phyloP scores from a whole-genome alignment of 53 echinoderm and acorn worm species.

The Stichopus horrens region DNA sequence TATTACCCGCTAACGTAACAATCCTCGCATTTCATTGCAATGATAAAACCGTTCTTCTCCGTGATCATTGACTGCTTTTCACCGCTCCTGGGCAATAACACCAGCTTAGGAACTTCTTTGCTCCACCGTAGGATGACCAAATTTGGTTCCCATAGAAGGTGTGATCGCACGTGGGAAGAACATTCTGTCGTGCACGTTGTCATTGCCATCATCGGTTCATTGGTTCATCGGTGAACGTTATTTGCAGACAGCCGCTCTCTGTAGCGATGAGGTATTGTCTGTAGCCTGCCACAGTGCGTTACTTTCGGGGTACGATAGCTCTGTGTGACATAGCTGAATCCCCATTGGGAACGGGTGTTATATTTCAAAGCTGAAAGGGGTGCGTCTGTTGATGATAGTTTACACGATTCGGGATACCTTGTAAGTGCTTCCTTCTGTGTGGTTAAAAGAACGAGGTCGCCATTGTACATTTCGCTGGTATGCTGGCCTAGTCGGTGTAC shows the following conservation, averaged over 20 bases:
- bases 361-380: constrained; percentile 1
- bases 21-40: constrained; percentile 39
- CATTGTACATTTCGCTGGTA: not conserved
- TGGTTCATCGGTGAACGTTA: not conserved
- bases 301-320: constrained; percentile 40
- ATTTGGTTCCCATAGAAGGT: constrained; percentile 36
- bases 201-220: not conserved
- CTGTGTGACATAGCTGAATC: constrained; percentile 6
- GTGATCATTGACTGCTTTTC: not conserved
- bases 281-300: not conserved
- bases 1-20: constrained; percentile 25
- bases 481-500: not conserved
- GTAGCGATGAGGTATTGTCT: not conserved
- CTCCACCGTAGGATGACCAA: constrained; percentile 29
- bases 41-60: constrained; percentile 5
- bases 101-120: not conserved
- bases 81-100: not conserved
- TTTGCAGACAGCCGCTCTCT: not conserved
- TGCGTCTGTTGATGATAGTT: not conserved
- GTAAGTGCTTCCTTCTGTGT: too few species aligned
- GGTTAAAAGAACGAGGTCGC: not conserved
- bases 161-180: constrained; percentile 6
- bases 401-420: too few species aligned
- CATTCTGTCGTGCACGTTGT: not conserved
- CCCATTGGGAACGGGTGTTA: constrained; percentile 16